phyloP scores from a whole-genome alignment of 2,888 invertebrate species.

The Sycophila texana region DNA sequence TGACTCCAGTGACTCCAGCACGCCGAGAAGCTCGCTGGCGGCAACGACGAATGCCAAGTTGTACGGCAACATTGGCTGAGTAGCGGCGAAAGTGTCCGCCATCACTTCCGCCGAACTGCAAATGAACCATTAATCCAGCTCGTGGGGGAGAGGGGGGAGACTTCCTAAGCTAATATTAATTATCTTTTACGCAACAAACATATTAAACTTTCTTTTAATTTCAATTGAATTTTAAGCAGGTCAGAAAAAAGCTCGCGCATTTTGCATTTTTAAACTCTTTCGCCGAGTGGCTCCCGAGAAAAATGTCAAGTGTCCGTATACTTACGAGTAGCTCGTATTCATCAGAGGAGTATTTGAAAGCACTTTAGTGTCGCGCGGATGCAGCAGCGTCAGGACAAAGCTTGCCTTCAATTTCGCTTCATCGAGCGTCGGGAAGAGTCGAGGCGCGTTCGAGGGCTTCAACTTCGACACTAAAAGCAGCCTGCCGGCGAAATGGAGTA shows the following conservation, averaged over 20 bases:
- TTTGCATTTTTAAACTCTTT: not conserved
- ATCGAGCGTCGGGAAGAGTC: conserved; percentile 77
- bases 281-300: not conserved
- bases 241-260: not conserved
- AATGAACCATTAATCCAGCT: not conserved
- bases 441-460: conserved; percentile 62
- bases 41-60: conserved; percentile 76
- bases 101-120: conserved; percentile 58
- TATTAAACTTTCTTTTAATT: no score
- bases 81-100: conserved; percentile 65
- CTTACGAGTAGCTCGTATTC: conserved; percentile 63
- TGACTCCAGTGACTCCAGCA: conserved; percentile 46
- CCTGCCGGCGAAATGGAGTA: conserved; percentile 51
- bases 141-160: no score
- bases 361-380: conserved; percentile 80
- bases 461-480: conserved; percentile 63
- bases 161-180: no score
- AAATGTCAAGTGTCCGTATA: conserved; percentile 34
- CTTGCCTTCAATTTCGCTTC: conserved; percentile 86
- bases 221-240: no score
- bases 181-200: no score
- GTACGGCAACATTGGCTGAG: conserved; percentile 78
- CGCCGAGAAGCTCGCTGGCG: conserved; percentile 63
- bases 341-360: conserved; percentile 85
- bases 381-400: conserved; percentile 85